Percentiles rank a stretch among this genome's conserved stretches.
Conservation (phyloP, 2,797 vertebrate species). For the Columba guinea region DNA sequence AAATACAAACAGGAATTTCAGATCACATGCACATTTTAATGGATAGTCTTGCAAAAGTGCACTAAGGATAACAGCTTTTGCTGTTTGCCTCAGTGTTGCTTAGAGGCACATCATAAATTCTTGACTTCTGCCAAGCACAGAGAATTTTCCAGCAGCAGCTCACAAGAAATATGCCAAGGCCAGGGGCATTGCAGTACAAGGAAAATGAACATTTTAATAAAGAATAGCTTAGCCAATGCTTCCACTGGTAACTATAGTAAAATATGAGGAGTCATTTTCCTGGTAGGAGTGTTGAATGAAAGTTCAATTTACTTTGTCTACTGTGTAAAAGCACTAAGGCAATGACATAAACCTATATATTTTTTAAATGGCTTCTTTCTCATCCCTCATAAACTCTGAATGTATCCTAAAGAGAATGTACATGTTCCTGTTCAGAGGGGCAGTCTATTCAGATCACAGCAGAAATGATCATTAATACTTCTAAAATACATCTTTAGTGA, state of each 20-base stretch:
- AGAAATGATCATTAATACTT: not conserved
- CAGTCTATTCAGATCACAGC: not conserved
- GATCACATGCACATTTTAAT: conserved; percentile 41
- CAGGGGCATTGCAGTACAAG: conserved; percentile 49
- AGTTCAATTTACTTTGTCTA: conserved; percentile 52
- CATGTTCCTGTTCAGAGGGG: not conserved
- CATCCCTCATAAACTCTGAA: not conserved
- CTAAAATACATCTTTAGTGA: not conserved
- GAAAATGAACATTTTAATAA: conserved; percentile 68
- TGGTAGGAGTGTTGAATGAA: conserved; percentile 43
- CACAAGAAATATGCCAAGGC: conserved; percentile 66
- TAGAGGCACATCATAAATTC: conserved; percentile 70
- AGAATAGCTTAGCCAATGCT: conserved; percentile 57
- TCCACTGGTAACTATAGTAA: conserved; percentile 54
- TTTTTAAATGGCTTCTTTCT: conserved; percentile 5
- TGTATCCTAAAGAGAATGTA: not conserved
- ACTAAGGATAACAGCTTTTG: conserved; percentile 51
- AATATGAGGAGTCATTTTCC: conserved; percentile 55
- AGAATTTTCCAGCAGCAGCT: conserved; percentile 50
- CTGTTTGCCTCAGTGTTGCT: conserved; percentile 54
- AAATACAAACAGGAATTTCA: not conserved
- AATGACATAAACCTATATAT: not conserved
- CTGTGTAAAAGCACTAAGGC: conserved; percentile 21
- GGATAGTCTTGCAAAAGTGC: conserved; percentile 11
- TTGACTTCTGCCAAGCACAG: conserved; percentile 68